Evolutionary conservation across 2,888 invertebrate species (phyloP), one percentile per base, ranked within the genome.

Genomic region (Eremobia ochroleuca): DNA sequence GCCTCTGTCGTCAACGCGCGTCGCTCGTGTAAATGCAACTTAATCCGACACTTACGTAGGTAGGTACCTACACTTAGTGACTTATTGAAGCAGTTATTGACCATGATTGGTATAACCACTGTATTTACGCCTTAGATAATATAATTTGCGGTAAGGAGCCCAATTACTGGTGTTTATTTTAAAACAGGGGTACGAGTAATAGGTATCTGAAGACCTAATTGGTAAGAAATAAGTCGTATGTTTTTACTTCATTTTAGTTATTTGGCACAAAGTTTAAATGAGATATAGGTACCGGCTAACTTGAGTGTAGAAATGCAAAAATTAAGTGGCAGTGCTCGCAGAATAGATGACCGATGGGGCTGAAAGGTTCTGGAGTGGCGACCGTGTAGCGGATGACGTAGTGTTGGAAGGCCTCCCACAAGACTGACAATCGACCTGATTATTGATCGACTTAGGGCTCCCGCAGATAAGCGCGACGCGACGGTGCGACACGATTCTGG

Each of bases 141-240:
- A 52, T 78, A 66, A 82, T 46, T 77, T 66, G 61, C 31, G 43
- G 37, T 77, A 61, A 77, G 31, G 52, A 15, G 15, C 31, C 43
- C 59, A 79, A 82, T 82, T 82, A 83, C 31, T 31, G 31, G 83
- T 82, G 21, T 77, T 55, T 62, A 37, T 15, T 61, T 13, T 58
- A 58, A 82, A 82, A 66, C 11, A 59, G 1, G 31, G 21, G 11
- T 34, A 31, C 0, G 31, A 15, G 11, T 34, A 31, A 31, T 43
- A 13, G 13, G 3, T 40, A n/a, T 2, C 18, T 64, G 5, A 28
- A 18, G 11, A 43, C n/a, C 11, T 28, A 65, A 40, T 40, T n/a
- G 15, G 15, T 37, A 2, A n/a, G 15, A 37, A 64, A 37, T 64
- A 64, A 25, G 25, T 34, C 25, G 6, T 13, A 1, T 15, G 21